Evolutionary conservation across 2,113 vertebrate genomes (phyloP).

Genomic region (Gasterosteus aculeatus): DNA sequence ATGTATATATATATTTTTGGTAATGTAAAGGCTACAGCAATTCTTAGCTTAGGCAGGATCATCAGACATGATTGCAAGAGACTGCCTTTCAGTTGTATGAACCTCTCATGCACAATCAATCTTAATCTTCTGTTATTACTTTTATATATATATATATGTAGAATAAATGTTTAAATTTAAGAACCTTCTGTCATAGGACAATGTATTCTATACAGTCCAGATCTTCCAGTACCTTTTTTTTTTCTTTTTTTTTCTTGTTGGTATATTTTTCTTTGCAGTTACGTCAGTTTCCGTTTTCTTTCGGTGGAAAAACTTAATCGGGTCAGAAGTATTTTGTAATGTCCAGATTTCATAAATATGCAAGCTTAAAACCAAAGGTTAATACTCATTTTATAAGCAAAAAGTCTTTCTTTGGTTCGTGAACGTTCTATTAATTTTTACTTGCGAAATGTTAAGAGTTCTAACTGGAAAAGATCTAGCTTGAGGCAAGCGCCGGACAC

Average conservation of each 20-base stretch:
- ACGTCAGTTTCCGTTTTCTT: conserved; percentile 11
- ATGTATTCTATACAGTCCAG: conserved; percentile 59
- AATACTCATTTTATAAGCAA: conserved; percentile 54
- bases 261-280: conserved; percentile 43
- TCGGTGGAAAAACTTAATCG: conserved; percentile 37
- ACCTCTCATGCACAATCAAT: conserved; percentile 74
- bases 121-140: conserved; percentile 72
- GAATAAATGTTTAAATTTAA: conserved; percentile 64
- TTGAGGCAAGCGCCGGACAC: conserved; percentile 39
- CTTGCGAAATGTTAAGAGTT: conserved; percentile 45
- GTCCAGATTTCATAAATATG: conserved; percentile 58
- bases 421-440: conserved; percentile 55
- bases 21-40: conserved; percentile 63
- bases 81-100: conserved; percentile 76
- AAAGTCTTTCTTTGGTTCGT: conserved; percentile 43
- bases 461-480: conserved; percentile 69
- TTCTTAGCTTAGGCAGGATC: conserved; percentile 65
- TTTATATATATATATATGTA: conserved; percentile 74
- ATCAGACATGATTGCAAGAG: conserved; percentile 60
- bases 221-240: conserved; percentile 41
- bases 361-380: conserved; percentile 79
- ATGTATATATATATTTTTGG: conserved; percentile 74
- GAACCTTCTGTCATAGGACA: conserved; percentile 58
- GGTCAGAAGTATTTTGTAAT: conserved; percentile 51
- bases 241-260: conserved; percentile 11